Evolutionary conservation across 64 coral and sea anemone species (phyloP), one percentile per base, ranked within the genome.

Genomic region (Montipora cactus): DNA sequence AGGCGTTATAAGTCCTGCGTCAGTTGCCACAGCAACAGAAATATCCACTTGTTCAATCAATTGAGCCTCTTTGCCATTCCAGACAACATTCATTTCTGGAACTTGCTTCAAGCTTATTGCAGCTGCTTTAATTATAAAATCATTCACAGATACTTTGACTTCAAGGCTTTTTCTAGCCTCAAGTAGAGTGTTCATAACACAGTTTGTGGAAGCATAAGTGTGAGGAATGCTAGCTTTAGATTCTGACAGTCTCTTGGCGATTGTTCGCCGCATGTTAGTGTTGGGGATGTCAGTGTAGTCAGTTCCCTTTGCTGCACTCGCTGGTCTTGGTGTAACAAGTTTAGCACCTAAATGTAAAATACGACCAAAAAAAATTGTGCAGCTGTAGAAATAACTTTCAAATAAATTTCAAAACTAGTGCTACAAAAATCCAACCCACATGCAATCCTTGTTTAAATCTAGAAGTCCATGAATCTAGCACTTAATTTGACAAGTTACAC

Each of bases 171-270:
- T 87, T 55, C 93, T 90, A 16, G 92, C 47, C 16, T 88, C 37
- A 13, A 94, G 83, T 4, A 98, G 71, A 78, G 88, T 92, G 83
- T 98, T 48, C 96, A 98, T 95, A 4, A 95, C 20, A 83, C 96
- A 98, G 70, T 95, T 72, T 55, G 89, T 79, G 7, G 84, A 92
- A 47, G 89, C 96, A 98, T 98, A 98, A 2, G 91, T 80, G 82
- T 98, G 96, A 73, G 96, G 93, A 67, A 98, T 88, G 12, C 89
- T 95, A 37, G 93, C 91, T 67, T 98, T 98, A 49, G 96, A 95
- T 69, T 98, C 79, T 89, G 90, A 75, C 37, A 98, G 47, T 89
- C 96, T 98, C 72, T 98, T 98, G 22, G 96, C 96, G 88, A 98
- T 95, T 45, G 89, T 89, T 8, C 64, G 74, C 2, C 96, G 84